Evolutionary conservation across 2,797 vertebrate species (phyloP), one percentile per base, ranked within the genome.

Genomic region (Protonibea diacanthus): DNA sequence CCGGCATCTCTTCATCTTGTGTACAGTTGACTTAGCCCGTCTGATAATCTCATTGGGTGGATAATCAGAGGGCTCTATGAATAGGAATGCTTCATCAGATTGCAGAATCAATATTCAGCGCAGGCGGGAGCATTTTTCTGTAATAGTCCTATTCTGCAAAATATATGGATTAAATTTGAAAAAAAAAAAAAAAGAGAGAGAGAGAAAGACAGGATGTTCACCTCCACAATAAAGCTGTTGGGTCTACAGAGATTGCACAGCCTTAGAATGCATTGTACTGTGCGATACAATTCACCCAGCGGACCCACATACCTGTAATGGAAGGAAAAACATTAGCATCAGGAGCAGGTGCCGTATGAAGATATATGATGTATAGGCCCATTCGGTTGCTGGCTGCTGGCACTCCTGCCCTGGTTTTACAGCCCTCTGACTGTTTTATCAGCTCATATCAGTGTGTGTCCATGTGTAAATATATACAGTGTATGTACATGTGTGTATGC

Each of bases 341-440:
- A 68, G 62, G 14, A 77, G 79, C 85, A 88, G 80, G 69, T 80
- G 71, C 60, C 56, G 25, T 67, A 61, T 78, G 61, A 81, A 85
- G 82, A 89, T 83, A 82, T 72, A 78, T 80, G 80, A 81, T 71
- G 49, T 63, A 47, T 57, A 40, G 48, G 52, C n/a, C 58, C 27
- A 6, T 78, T 84, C 17, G 5, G 6, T 59, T 68, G 52, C 25
- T n/a, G 2, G 60, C 78, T 76, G 56, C 64, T 78, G 67, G 58
- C 70, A 74, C 51, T 72, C 59, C 5, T 63, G 68, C 57, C 49
- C 67, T 67, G 44, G 40, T 84, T 89, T 90, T 81, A 84, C 83
- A 82, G 27, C 70, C 40, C 74, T 74, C 66, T 82, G 55, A 74
- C 73, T 74, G 71, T 81, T 85, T 81, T 86, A 86, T 81, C 69